A percentile compares a stretch with the other conserved stretches of the same genome.
phyloP scores from a whole-genome alignment of 2,113 vertebrate genomes.

The Laticauda colubrina region DNA sequence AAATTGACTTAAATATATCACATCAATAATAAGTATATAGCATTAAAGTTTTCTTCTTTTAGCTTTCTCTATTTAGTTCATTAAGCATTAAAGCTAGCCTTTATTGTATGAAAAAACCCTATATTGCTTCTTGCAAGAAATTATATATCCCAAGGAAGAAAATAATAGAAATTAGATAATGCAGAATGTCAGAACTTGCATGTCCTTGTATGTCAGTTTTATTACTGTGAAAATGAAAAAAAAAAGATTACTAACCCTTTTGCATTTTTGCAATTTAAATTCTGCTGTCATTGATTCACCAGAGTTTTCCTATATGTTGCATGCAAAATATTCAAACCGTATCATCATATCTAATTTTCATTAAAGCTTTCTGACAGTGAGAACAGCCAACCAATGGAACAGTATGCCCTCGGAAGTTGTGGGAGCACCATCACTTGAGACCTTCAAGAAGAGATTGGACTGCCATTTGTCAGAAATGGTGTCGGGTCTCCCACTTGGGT shows the following conservation, averaged over 20 bases:
- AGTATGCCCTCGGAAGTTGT: no score
- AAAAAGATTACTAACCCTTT: not conserved
- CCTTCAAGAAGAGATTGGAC: no score
- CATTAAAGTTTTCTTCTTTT: slow-evolving; percentile 50
- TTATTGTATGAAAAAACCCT: slow-evolving; percentile 57
- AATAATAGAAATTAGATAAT: slow-evolving; percentile 37
- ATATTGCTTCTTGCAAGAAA: slow-evolving; percentile 59
- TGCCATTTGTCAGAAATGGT: no score
- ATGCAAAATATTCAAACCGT: not conserved
- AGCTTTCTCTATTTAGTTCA: slow-evolving; percentile 27
- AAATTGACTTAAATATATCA: slow-evolving; percentile 20
- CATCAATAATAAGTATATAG: slow-evolving; percentile 11
- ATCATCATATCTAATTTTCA: not conserved
- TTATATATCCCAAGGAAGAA: slow-evolving; percentile 50
- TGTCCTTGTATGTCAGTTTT: slow-evolving; percentile 38
- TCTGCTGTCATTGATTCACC: slow-evolving; percentile 12
- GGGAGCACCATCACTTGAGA: no score
- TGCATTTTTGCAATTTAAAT: not conserved
- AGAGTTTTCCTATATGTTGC: not conserved
- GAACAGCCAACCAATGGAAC: no score
- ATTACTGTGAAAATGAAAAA: not conserved
- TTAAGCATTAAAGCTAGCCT: slow-evolving; percentile 54
- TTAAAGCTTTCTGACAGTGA: not conserved
- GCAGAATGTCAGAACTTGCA: slow-evolving; percentile 28
- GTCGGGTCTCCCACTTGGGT: no score